Conservation (phyloP, 2,888 invertebrate species). For the Lasioglossum villosulum region DNA sequence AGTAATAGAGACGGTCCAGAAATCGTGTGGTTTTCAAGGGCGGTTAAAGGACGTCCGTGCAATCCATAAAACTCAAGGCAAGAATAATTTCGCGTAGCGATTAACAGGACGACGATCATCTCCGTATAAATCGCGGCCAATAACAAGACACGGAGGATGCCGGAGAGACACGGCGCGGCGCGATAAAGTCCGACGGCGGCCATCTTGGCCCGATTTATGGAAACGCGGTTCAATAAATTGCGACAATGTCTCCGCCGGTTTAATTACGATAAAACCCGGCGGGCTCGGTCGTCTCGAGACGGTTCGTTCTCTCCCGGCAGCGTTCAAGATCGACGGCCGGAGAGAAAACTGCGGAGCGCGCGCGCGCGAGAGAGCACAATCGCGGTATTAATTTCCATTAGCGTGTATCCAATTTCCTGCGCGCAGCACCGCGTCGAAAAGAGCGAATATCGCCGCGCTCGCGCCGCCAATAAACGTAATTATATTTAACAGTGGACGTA, state of each 20-base stretch:
- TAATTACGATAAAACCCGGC: constrained; percentile 40
- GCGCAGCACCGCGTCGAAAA: constrained; percentile 67
- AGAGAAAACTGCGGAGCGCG: constrained; percentile 19
- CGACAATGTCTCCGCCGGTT: constrained; percentile 23
- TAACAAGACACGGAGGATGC: constrained; percentile 1
- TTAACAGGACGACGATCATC: neutral
- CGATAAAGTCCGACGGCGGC: constrained; percentile 11
- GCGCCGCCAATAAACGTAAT: constrained; percentile 77
- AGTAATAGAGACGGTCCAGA: neutral
- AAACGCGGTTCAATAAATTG: constrained; percentile 17
- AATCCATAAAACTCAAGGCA: neutral
- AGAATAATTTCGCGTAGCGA: neutral
- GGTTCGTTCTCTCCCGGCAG: neutral
- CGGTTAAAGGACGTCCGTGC: neutral
- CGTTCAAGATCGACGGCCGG: constrained; percentile 11
- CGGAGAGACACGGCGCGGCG: neutral
- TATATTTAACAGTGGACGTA: constrained; percentile 79
- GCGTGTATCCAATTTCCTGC: constrained; percentile 77
- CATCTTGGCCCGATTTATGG: constrained; percentile 28
- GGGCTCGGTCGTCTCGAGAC: neutral
- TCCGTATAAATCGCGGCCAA: neutral
- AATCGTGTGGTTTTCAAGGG: neutral
- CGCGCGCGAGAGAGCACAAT: constrained; percentile 6
- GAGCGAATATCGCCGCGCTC: constrained; percentile 54
- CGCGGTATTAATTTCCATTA: constrained; percentile 79